Conservation (phyloP, 2,888 invertebrate species). For the Lochmaea capreae region DNA sequence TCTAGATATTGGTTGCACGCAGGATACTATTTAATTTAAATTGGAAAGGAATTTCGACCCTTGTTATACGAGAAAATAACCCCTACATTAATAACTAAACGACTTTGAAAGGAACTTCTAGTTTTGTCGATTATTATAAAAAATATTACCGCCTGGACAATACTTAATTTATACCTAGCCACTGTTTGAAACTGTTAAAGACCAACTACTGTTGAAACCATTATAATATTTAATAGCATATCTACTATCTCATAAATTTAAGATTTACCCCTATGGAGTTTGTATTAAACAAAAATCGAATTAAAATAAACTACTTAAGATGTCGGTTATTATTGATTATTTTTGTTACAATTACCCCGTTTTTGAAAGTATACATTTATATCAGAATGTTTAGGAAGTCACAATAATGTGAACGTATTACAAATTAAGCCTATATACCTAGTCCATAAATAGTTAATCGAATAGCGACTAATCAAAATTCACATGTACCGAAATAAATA, state of each 20-base stretch:
- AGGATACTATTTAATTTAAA: slow-evolving; percentile 18
- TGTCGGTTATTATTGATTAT: slow-evolving; percentile 27
- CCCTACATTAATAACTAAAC: slow-evolving; percentile 8
- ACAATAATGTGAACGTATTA: slow-evolving; percentile 31
- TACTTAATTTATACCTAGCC: not conserved
- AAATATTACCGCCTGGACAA: not conserved
- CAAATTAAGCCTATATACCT: too few relatives aligned
- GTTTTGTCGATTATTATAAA: not conserved
- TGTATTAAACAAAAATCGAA: slow-evolving; percentile 13
- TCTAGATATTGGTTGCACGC: slow-evolving; percentile 39
- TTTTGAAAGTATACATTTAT: slow-evolving; percentile 4
- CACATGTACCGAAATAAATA: too few relatives aligned
- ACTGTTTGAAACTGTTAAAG: not conserved
- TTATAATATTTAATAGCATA: not conserved
- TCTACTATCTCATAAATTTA: slow-evolving; percentile 3
- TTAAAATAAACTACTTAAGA: slow-evolving; percentile 15
- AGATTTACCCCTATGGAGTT: slow-evolving; percentile 8
- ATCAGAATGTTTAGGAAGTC: slow-evolving; percentile 38
- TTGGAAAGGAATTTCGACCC: slow-evolving; percentile 29
- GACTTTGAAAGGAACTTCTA: slow-evolving; percentile 8
- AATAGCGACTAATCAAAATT: too few relatives aligned
- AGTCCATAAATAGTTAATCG: too few relatives aligned
- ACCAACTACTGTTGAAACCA: not conserved
- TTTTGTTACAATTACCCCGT: slow-evolving; percentile 18
- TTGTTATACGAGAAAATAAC: slow-evolving; percentile 13